Evolutionary conservation across 2,113 vertebrate species (phyloP), one percentile per base, ranked within the genome.

Genomic region (Callipepla squamata): DNA sequence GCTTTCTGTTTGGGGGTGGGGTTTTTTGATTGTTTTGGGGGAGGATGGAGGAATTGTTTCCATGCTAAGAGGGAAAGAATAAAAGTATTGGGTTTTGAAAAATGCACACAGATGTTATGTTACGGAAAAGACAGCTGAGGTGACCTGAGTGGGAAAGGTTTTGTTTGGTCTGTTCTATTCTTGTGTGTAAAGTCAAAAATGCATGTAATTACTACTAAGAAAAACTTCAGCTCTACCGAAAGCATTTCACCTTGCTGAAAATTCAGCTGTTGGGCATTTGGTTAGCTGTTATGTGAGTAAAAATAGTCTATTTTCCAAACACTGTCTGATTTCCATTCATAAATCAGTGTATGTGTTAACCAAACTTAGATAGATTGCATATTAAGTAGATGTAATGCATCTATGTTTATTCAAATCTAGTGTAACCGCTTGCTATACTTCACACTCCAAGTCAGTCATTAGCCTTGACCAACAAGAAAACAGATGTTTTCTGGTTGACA

Each of bases 261-360:
- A 67, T 30, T 66, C 90, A 68, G 23, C 15, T 53, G 68, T 55
- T 72, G 62, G 42, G 45, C 69, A 70, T 80, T 81, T 53, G n/a
- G 69, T 86, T 94, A 93, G 92, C n/a, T 73, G 93, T 85, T 88
- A 77, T 8, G 38, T 63, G 61, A 53, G 72, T 62, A 80, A 74
- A 94, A 87, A 1, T 26, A 87, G 58, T 58, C 87, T 67, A 68
- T 65, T 79, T 70, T 65, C 80, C 95, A 85, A 83, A 93, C 45
- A 45, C 75, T 55, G 19, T 73, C 81, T 89, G 44, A 84, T 88
- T 88, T 84, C 96, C 95, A 93, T 95, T 96, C 92, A 97, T 74
- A 94, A 96, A 93, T 86, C 75, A 76, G 50, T 36, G 70, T 45
- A 87, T 18, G 38, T 72, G 58, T 89, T 86, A 95, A 92, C 19